A percentile compares a stretch with the other conserved stretches of the same genome.
Evolutionary conservation across 2,113 vertebrate genomes (phyloP).

Genomic region (Accipiter cooperii): DNA sequence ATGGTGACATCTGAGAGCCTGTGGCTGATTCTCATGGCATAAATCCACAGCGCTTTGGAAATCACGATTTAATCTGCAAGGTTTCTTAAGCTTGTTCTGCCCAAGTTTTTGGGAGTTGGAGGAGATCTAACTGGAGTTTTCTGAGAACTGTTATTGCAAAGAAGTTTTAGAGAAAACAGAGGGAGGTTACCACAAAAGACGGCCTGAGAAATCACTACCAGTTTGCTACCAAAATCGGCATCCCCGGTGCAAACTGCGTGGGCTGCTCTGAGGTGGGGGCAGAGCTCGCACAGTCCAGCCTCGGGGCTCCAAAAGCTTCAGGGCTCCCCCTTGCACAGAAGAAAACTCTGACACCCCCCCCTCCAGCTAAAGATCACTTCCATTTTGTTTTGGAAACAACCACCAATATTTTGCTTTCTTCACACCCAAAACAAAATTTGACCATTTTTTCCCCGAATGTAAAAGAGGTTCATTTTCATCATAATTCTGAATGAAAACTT

Average conservation of each 20-base stretch:
- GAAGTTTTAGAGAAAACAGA: background rate
- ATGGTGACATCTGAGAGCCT: background rate
- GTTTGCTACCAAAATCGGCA: background rate
- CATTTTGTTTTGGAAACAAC: background rate
- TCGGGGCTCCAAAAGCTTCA: background rate
- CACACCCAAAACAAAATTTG: background rate
- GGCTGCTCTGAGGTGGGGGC: background rate
- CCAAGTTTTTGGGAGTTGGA: background rate
- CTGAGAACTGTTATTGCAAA: background rate
- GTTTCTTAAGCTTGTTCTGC: background rate
- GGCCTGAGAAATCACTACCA: background rate
- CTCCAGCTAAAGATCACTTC: background rate
- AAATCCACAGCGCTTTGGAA: background rate
- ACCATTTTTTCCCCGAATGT: background rate
- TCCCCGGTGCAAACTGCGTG: fast-evolving
- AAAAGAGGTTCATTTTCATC: background rate
- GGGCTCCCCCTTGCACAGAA: background rate
- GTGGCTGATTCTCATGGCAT: background rate
- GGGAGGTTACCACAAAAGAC: fast-evolving
- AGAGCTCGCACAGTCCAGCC: background rate
- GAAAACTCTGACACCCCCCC: background rate
- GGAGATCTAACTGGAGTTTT: background rate
- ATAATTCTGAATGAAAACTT: background rate
- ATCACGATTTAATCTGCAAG: background rate
- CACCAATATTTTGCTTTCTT: background rate